Evolutionary conservation across 2,113 vertebrate genomes (phyloP).

Genomic region (Cygnus atratus): DNA sequence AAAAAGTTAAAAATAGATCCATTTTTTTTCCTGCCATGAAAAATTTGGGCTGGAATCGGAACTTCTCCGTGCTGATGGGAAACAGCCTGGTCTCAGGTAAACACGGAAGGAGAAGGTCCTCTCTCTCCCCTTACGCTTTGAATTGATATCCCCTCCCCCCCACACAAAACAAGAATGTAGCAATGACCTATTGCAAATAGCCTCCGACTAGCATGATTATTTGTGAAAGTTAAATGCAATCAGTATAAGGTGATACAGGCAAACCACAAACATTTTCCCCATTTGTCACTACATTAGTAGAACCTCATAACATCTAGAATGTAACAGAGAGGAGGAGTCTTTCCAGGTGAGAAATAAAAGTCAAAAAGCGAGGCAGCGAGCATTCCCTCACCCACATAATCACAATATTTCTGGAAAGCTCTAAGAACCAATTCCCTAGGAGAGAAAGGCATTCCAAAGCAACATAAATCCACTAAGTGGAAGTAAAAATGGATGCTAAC

Average conservation of each 20-base stretch:
- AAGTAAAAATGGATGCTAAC: not conserved
- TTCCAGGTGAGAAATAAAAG: not conserved
- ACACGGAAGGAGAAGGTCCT: not conserved
- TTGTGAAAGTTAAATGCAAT: not conserved
- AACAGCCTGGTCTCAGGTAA: not conserved
- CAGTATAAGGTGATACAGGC: not conserved
- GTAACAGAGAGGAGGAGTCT: not conserved
- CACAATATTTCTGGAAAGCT: not conserved
- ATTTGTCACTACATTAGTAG: not conserved
- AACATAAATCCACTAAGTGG: not conserved
- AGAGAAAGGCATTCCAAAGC: not conserved
- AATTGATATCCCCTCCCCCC: not conserved
- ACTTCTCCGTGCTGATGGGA: not conserved
- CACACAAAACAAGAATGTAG: not conserved
- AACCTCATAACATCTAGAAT: not conserved
- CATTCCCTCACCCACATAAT: not conserved
- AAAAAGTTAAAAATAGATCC: slow-evolving; percentile 36
- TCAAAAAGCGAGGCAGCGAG: not conserved
- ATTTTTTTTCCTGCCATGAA: not conserved
- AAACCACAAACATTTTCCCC: not conserved
- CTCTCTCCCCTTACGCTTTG: not conserved
- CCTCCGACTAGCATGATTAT: fast-evolving
- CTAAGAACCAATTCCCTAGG: not conserved
- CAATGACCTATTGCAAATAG: not conserved
- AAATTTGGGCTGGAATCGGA: not conserved